Base-by-base conservation (phyloP, 1,140 invertebrate genomes). In the Eupristina koningsbergeri region DNA sequence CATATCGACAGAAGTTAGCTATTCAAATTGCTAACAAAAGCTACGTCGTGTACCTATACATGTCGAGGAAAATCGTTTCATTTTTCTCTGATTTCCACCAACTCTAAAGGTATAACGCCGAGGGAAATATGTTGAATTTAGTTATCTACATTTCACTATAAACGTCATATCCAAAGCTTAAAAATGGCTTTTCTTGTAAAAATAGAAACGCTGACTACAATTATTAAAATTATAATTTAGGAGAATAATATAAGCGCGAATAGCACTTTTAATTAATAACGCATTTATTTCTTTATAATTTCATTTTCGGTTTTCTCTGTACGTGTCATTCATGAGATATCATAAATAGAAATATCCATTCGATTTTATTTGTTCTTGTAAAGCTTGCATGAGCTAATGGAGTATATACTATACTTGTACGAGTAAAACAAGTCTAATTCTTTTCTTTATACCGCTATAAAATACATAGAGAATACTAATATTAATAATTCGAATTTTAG, bases 51-150 rank as follows among this genome's bases (percentile, higher is more conserved):
- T 53, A 53, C 29, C 15, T 53, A n/a, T 36, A 36, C 31, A 9
- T 73, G 26, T 47, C 34, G 41, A 26, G 26, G 29, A 61, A 29
- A 63, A 31, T 34, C 39, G 34, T 58, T 29, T 77, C 41, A 63
- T 82, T 81, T 64, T 53, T 85, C 85, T 84, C 47, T 63, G 74
- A 80, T 74, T 81, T 80, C n/a, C 34, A 22, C 31, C 47, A 58
- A 58, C 22, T 26, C 5, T 9, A 26, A 7, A 58, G 22, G 22
- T 58, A 26, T 26, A 26, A 58, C 3, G 26, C 26, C 26, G 7
- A 58, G 53, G 26, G 26, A 9, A 2, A 58, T 26, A 13, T 26
- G 2, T 5, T 58, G 1, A 26, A 58, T 58, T 58, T 58, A 58
- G 26, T 58, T 58, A 9, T 58, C 26, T 1, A 3, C 26, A 26